Base-by-base conservation (phyloP, 2,888 invertebrate species). In the Sturmia bella region DNA sequence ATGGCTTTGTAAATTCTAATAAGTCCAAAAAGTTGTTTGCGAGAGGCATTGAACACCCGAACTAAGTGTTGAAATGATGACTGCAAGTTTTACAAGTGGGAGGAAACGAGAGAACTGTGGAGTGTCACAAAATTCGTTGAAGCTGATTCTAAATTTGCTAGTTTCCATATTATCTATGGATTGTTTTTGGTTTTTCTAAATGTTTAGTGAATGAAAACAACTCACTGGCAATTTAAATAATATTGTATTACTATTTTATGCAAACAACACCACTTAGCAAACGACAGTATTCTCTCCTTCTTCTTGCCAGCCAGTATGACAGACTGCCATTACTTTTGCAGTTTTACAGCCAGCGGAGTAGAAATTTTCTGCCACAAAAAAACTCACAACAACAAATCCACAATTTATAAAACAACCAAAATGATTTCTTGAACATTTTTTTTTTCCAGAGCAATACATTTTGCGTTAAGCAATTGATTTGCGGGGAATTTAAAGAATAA, bases 231-330 rank as follows among this genome's bases (percentile, higher is more conserved):
- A 85, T 86, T 85, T 84, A 84, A 85, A 85, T 85, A 85, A 85
- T 86, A 85, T 81, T 81, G 81, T 77, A 81, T 84, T 85, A 83
- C 84, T 79, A 79, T 85, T 84, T 85, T 84, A 85, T 85, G 85
- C 85, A 86, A 86, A 86, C 84, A 85, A 84, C 80, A 80, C 78
- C 80, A 85, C 77, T 83, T 84, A 85, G 66, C 52, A 76, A 79
- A 82, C 75, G 76, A 81, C 81, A 81, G 77, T 69, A 63, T 73
- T 81, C 73, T 73, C 61, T 77, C 77, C 68, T 37, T 68, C n/a
- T n/a, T n/a, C n/a, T n/a, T n/a, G n/a, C n/a, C n/a, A n/a, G 54
- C 43, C 68, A 68, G 54, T 56, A 63, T 68, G 43, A 57, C 50
- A 78, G 66, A 72, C 72, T 48, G 64, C 27, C 13, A 64, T 32